Evolutionary conservation across 1,140 invertebrate genomes (phyloP).

Genomic region (Aphidius ervi): DNA sequence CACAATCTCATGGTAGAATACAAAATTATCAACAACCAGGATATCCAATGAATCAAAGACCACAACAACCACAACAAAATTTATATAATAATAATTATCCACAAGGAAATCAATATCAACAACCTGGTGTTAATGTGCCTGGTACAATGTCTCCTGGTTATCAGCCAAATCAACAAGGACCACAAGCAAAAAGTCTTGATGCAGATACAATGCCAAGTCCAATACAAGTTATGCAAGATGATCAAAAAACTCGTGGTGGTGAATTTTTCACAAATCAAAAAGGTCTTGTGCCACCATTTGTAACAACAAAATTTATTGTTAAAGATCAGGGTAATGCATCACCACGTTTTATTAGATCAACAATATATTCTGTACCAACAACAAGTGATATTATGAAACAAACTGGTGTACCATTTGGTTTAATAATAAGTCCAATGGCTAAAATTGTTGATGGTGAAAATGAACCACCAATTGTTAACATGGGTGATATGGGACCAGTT

Average conservation of each 20-base stretch:
- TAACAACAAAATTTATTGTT: constrained; percentile 89
- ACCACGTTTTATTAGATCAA: constrained; percentile 83
- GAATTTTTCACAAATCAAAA: constrained; percentile 81
- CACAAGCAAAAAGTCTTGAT: constrained; percentile 69
- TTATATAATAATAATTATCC: constrained; percentile 43
- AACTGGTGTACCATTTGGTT: constrained; percentile 86
- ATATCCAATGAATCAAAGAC: too few relatives aligned
- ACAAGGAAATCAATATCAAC: constrained; percentile 42
- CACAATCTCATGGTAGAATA: too few relatives aligned
- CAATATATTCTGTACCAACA: constrained; percentile 93
- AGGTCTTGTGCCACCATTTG: constrained; percentile 86
- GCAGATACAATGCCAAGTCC: constrained; percentile 97
- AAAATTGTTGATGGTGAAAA: constrained; percentile 46
- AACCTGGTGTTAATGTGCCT: constrained; percentile 29
- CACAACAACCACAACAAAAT: constrained; percentile 12
- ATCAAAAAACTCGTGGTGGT: constrained; percentile 69
- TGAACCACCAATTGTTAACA: constrained; percentile 81
- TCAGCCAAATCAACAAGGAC: constrained; percentile 47
- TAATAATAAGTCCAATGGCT: constrained; percentile 91
- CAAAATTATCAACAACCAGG: too few relatives aligned
- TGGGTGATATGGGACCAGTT: constrained; percentile 90
- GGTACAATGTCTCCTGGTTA: constrained; percentile 35
- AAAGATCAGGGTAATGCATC: constrained; percentile 93
- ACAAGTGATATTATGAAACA: constrained; percentile 92
- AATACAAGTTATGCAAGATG: constrained; percentile 96